These are phyloP conservation scores for Leuciscus waleckii DNA, from an alignment of 2,797 vertebrate genomes.

Conservation along the genomic window DNA sequence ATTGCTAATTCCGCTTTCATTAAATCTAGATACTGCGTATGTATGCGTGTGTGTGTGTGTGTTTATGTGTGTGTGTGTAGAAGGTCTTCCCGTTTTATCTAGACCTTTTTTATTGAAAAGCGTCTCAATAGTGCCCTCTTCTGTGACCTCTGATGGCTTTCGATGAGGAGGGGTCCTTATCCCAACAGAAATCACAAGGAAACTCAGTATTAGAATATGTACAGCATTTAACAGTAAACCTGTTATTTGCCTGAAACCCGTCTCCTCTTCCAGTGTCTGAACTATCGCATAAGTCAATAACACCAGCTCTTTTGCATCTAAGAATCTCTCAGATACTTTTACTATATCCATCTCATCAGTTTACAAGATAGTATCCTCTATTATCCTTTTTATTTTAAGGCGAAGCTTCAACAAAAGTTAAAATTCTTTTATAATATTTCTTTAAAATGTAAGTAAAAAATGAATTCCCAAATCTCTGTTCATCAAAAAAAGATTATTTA, in stretches of 20 bases:
- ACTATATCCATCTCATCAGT: not conserved
- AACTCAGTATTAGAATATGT: not conserved
- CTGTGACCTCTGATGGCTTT: not conserved
- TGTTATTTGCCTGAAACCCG: not conserved
- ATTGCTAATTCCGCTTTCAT: not conserved
- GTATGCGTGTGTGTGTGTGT: no score
- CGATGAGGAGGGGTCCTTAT: not conserved
- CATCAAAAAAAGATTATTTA: not conserved
- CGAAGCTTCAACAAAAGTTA: not conserved
- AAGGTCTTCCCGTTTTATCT: not conserved
- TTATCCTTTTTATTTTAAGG: not conserved
- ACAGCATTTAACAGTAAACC: not conserved
- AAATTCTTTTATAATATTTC: not conserved
- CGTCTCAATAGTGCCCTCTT: not conserved
- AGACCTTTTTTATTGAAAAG: not conserved
- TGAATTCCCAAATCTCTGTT: not conserved
- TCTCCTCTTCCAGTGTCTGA: not conserved
- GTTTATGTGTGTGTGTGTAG: no score
- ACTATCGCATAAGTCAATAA: not conserved
- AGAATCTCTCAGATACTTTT: not conserved
- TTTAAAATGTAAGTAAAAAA: not conserved
- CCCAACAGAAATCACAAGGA: not conserved
- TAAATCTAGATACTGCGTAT: not conserved
- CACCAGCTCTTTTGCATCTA: not conserved
- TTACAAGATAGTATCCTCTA: not conserved